Evolutionary conservation across 2,113 vertebrate genomes (phyloP).

Genomic region (Pristiophorus japonicus): DNA sequence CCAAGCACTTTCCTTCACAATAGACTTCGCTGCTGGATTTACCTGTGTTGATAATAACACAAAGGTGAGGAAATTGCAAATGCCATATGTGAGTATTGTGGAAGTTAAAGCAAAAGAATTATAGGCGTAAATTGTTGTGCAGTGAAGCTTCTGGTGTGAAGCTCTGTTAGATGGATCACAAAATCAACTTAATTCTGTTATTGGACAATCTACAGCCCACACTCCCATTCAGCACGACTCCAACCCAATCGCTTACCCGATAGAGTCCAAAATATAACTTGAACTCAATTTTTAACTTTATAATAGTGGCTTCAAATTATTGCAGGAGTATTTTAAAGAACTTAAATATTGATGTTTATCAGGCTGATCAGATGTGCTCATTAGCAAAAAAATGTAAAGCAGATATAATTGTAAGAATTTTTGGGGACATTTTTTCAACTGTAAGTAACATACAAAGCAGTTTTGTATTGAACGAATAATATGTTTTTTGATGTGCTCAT

Average conservation of each 20-base stretch:
- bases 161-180: background rate
- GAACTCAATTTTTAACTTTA: background rate
- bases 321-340: background rate
- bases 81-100: background rate
- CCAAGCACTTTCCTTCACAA: conserved; percentile 68
- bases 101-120: background rate
- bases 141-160: background rate
- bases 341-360: background rate
- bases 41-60: conserved; percentile 75
- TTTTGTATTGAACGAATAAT: background rate
- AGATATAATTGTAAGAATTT: background rate
- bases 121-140: background rate
- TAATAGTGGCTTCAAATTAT: background rate
- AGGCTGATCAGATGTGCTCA: background rate
- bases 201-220: background rate
- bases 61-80: conserved; percentile 60
- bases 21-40: conserved; percentile 81
- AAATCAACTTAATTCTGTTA: background rate
- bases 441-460: background rate
- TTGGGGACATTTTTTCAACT: background rate
- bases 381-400: background rate
- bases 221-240: background rate
- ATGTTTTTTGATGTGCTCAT: background rate
- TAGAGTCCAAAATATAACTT: background rate
- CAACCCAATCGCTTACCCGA: background rate